These are phyloP conservation scores for Limosa lapponica DNA, from an alignment of 2,797 vertebrate genomes.

Conservation along the genomic window DNA sequence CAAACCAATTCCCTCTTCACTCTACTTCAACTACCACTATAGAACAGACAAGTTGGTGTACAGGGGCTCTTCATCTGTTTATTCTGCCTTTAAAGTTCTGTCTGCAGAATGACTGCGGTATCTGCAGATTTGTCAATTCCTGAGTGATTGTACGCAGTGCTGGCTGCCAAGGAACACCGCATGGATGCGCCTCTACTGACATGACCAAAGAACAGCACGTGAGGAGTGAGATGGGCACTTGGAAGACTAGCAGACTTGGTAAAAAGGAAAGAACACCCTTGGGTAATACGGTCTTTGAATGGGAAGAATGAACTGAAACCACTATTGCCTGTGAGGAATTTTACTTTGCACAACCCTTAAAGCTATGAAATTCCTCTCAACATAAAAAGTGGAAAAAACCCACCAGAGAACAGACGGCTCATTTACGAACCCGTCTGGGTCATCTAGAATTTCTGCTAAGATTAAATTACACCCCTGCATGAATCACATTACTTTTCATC, in stretches of 20 bases:
- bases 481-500: conserved; percentile 78
- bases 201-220: conserved; percentile 35
- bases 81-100: neutral
- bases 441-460: conserved; percentile 78
- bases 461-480: conserved; percentile 81
- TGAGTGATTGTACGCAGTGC: conserved; percentile 75
- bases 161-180: conserved; percentile 62
- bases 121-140: conserved; percentile 71
- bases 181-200: conserved; percentile 30
- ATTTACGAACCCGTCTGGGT: conserved; percentile 65
- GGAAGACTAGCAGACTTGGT: conserved; percentile 77
- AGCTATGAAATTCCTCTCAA: conserved; percentile 83
- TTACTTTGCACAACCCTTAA: conserved; percentile 81
- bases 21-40: conserved; percentile 16
- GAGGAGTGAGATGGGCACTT: conserved; percentile 63
- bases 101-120: conserved; percentile 19
- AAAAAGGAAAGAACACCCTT: conserved; percentile 61
- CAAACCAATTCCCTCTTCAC: conserved; percentile 45
- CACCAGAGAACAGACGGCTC: conserved; percentile 70
- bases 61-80: conserved; percentile 42
- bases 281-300: conserved; percentile 44
- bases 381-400: conserved; percentile 71
- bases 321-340: conserved; percentile 83
- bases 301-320: conserved; percentile 62
- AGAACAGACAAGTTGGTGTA: conserved; percentile 23